These are phyloP conservation scores for Nasonia longicornis DNA, from an alignment of 1,140 invertebrate species.

Conservation along the genomic window DNA sequence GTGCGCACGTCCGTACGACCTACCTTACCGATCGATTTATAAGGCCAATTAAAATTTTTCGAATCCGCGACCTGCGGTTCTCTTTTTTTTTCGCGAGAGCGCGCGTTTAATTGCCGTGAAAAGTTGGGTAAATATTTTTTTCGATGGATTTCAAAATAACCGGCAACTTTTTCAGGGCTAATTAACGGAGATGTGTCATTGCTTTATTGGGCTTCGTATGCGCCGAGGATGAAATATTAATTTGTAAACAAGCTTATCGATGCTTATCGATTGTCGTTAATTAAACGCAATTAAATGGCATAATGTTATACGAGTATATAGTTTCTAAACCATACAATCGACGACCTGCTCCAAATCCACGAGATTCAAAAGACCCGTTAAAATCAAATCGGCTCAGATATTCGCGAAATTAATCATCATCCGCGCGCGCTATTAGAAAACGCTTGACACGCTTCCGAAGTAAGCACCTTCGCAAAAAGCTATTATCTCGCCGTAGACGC, in stretches of 20 bases:
- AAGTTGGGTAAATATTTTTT: no score
- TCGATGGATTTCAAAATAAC: no score
- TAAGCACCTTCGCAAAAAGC: not conserved
- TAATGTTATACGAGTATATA: not conserved
- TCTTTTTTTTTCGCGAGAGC: no score
- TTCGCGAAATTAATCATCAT: not conserved
- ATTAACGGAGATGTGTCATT: no score
- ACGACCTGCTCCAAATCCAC: not conserved
- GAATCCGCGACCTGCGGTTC: no score
- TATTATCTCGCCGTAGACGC: not conserved
- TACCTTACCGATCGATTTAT: conserved; percentile 12
- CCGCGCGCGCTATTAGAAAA: not conserved
- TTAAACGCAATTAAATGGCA: no score
- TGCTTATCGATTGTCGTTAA: not conserved
- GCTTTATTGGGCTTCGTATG: no score
- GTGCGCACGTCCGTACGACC: not conserved
- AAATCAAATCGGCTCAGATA: not conserved
- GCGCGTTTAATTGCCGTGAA: no score
- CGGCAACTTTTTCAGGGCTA: no score
- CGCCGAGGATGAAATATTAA: no score
- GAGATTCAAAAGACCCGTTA: not conserved
- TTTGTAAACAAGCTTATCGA: no score
- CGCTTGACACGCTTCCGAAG: not conserved
- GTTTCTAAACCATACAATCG: not conserved
- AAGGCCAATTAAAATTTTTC: not conserved